These are phyloP conservation scores for Cyrtodaria siliqua DNA, from an alignment of 2,888 invertebrate genomes.

Conservation along the genomic window DNA sequence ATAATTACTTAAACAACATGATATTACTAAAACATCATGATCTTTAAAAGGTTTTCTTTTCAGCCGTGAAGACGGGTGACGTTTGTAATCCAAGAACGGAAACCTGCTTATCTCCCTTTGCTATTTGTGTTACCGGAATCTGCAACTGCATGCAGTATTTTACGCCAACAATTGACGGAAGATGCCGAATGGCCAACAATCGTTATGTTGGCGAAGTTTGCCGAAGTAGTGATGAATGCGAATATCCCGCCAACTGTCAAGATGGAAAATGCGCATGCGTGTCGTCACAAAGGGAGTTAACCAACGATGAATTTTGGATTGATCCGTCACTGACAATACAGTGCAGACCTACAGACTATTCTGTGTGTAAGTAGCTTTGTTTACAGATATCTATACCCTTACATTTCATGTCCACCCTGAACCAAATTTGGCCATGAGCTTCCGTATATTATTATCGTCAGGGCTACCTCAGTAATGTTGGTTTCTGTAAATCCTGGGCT, in stretches of 20 bases:
- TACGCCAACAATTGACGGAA: constrained; percentile 65
- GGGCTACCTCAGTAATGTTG: no score
- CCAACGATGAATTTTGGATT: constrained; percentile 69
- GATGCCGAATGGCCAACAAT: constrained; percentile 61
- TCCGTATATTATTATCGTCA: no score
- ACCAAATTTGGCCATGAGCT: no score
- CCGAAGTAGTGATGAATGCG: constrained; percentile 53
- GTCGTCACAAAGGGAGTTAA: constrained; percentile 56
- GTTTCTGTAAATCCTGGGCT: no score
- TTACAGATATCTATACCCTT: no score
- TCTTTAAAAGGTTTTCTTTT: no score
- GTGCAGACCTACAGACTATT: constrained; percentile 59
- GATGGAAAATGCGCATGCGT: constrained; percentile 66
- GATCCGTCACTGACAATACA: constrained; percentile 64
- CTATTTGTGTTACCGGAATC: constrained; percentile 60
- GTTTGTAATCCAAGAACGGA: constrained; percentile 57
- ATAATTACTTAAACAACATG: no score
- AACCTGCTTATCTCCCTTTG: constrained; percentile 66
- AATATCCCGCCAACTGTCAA: constrained; percentile 65
- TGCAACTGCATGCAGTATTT: constrained; percentile 63
- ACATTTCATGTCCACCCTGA: no score
- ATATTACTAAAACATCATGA: no score
- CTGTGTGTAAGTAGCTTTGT: constrained; percentile 63
- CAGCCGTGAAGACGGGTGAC: constrained; percentile 55
- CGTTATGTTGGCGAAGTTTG: constrained; percentile 55